Evolutionary conservation across 2,888 invertebrate genomes (phyloP), one percentile per base, ranked within the genome.

Genomic region (Protophormia terraenovae): DNA sequence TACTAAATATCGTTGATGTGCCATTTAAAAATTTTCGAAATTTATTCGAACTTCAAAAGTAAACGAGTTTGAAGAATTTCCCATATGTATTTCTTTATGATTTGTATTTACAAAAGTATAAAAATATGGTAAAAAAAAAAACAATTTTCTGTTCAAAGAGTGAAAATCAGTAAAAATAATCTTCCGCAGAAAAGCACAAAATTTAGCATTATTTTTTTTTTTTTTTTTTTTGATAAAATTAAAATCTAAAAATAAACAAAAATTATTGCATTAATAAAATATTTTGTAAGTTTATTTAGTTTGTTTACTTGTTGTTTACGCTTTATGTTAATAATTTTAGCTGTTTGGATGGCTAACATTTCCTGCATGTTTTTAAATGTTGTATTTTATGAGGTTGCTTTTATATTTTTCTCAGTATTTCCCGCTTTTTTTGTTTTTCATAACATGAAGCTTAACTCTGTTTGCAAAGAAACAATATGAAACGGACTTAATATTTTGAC

Each of bases 401-500:
- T 19, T 45, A 12, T 22, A 50, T 32, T 14, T n/a, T 16, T 35
- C 41, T 32, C 4, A 22, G 2, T 7, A 32, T 27, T 38, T 35
- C 16, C 7, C 7, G n/a, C n/a, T 45, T 77, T 10, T 27, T 53
- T 32, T 14, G 16, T 77, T 10, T 27, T 53, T 32, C 7, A 12
- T 16, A 32, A 53, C 19, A 66, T 14, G 12, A 45, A 29, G 60
- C 10, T 41, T 1, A 16, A 27, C 16, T 7, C 14, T 32, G 50
- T 66, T 16, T 10, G 3, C 45, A 10, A 32, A 16, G 1, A 47
- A 47, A 47, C 27, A 22, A 55, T 35, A 38, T n/a, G 24, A 32
- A 71, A 45, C 4, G 50, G 50, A 73, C 66, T 71, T 71, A 66
- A 27, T 79, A 60, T 47, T 66, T 76, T 84, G 71, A 60, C 66